Conservation (phyloP, 1,140 invertebrate genomes). For the Papilio helenus region DNA sequence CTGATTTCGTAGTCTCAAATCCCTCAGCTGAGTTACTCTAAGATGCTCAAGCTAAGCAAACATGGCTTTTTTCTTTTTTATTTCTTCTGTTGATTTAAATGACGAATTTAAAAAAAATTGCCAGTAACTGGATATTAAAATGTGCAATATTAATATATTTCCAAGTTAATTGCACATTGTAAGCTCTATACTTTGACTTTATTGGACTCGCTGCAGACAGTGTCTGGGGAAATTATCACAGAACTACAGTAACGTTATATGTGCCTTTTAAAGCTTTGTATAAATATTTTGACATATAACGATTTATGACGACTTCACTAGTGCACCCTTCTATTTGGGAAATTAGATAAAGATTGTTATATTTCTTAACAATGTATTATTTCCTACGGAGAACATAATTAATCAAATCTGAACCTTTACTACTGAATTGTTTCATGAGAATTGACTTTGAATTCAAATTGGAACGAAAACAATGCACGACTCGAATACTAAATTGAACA, state of each 20-base stretch:
- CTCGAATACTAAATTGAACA: neutral
- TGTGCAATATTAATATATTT: neutral
- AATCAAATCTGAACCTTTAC: neutral
- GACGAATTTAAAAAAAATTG: neutral
- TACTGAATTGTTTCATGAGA: neutral
- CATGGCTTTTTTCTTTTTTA: neutral
- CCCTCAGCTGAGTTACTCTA: neutral
- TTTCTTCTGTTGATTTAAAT: neutral
- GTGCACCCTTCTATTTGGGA: no score
- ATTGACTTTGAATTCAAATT: neutral
- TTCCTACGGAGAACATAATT: neutral
- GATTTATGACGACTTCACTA: neutral
- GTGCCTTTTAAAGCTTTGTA: neutral
- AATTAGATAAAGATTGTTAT: no score
- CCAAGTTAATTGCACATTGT: neutral
- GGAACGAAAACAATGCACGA: neutral
- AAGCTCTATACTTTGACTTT: neutral
- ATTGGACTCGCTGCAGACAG: neutral
- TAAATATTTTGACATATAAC: neutral
- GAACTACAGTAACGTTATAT: neutral
- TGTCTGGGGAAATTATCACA: slow-evolving; percentile 12
- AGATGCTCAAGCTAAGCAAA: neutral
- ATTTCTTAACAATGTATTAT: slow-evolving; percentile 5
- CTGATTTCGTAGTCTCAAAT: neutral
- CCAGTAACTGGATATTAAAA: neutral